A percentile compares a stretch with the other conserved stretches of the same genome.
Evolutionary conservation across 2,888 invertebrate species (phyloP).

Genomic region (Drosophila borborema): DNA sequence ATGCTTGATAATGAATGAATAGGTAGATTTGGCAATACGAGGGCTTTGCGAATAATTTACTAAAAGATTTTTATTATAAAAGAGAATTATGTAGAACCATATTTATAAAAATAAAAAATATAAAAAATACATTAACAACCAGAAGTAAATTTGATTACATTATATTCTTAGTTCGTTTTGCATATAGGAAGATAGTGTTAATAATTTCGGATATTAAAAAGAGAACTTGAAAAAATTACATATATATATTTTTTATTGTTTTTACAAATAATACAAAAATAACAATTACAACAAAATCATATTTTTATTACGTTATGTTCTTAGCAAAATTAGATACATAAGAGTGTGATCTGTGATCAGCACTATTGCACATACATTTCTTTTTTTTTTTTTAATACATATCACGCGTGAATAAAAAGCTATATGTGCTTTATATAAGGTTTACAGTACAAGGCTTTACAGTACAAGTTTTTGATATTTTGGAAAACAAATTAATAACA

Average conservation of each 20-base stretch:
- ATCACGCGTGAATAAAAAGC: slow-evolving; percentile 26
- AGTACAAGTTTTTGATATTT: slow-evolving; percentile 4
- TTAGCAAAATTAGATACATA: slow-evolving; percentile 11
- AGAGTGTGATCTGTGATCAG: slow-evolving; percentile 24
- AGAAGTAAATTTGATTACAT: too few relatives aligned
- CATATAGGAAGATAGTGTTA: not conserved
- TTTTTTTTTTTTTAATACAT: slow-evolving; percentile 4
- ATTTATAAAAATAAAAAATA: too few relatives aligned
- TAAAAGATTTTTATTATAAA: too few relatives aligned
- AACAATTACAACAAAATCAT: not conserved
- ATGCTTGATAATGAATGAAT: not conserved
- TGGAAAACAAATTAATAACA: not conserved
- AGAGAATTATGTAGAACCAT: too few relatives aligned
- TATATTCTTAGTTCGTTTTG: not conserved
- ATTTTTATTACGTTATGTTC: slow-evolving; percentile 3
- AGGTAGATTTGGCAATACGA: not conserved
- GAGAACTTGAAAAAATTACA: not conserved
- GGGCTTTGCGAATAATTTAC: not conserved
- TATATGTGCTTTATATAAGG: slow-evolving; percentile 5
- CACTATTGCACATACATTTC: slow-evolving; percentile 28
- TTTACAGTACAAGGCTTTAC: slow-evolving; percentile 18
- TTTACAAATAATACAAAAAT: not conserved
- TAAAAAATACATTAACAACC: too few relatives aligned
- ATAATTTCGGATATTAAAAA: not conserved
- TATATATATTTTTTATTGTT: not conserved